A percentile compares a stretch with the other conserved stretches of the same genome.
phyloP scores from a whole-genome alignment of 2,888 invertebrate genomes.

The Psylliodes chrysocephalus region DNA sequence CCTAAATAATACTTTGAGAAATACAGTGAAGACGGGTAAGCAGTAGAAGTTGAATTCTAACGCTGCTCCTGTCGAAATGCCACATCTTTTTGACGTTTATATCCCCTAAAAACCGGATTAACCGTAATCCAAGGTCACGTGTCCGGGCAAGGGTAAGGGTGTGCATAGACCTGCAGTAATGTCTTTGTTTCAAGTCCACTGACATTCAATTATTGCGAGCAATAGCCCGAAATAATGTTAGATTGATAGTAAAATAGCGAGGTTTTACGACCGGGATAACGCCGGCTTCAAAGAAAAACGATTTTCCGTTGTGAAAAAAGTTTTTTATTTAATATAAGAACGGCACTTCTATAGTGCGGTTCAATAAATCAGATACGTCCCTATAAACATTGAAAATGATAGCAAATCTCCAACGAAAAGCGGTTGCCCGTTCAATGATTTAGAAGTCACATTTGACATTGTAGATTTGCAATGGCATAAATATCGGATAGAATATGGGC shows the following conservation, averaged over 20 bases:
- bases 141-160: slow-evolving; percentile 57
- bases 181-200: slow-evolving; percentile 65
- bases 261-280: slow-evolving; percentile 11
- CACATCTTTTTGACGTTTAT: slow-evolving; percentile 32
- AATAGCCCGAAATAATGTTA: slow-evolving; percentile 63
- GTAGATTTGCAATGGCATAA: too few species aligned
- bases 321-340: slow-evolving; percentile 10
- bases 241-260: slow-evolving; percentile 58
- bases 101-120: slow-evolving; percentile 46
- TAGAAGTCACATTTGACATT: too few species aligned
- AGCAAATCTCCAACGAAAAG: too few species aligned
- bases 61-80: background rate
- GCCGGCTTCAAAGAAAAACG: background rate
- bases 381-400: too few species aligned
- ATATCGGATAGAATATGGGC: too few species aligned
- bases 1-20: too few species aligned
- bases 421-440: too few species aligned
- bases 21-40: too few species aligned
- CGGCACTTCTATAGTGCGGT: too few species aligned
- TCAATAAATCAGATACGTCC: too few species aligned
- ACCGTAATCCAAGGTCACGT: slow-evolving; percentile 60
- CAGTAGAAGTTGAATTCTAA: too few species aligned
- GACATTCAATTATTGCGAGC: slow-evolving; percentile 66
- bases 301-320: slow-evolving; percentile 6
- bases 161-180: slow-evolving; percentile 61